Evolutionary conservation across 2,888 invertebrate genomes (phyloP).

Genomic region (Epistrophe eligans): DNA sequence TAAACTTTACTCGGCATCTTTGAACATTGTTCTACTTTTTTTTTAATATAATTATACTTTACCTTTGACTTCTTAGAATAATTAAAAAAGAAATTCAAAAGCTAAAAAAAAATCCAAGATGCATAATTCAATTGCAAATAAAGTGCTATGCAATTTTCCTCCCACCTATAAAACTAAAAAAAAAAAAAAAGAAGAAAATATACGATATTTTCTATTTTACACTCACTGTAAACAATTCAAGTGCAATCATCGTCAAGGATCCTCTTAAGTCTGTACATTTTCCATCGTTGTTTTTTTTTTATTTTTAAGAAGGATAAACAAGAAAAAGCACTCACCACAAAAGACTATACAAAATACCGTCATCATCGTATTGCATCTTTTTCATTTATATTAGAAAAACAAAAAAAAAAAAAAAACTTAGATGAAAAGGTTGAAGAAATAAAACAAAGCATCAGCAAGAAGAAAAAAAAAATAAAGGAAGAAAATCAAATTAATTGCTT

Average conservation of each 20-base stretch:
- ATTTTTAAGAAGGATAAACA: constrained; percentile 44
- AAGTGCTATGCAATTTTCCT: constrained; percentile 51
- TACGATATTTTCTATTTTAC: constrained; percentile 6
- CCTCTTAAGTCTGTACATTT: constrained; percentile 40
- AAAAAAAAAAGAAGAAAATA: not conserved
- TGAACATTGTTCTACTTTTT: not conserved
- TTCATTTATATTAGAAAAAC: constrained; percentile 42
- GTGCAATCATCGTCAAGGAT: constrained; percentile 46
- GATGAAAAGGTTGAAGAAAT: not conserved
- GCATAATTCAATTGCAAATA: constrained; percentile 65
- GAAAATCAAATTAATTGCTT: constrained; percentile 64
- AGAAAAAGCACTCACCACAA: constrained; percentile 52
- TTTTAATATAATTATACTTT: not conserved
- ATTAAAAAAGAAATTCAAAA: constrained; percentile 11
- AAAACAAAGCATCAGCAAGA: constrained; percentile 2
- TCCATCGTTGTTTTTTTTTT: constrained; percentile 23
- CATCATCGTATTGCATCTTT: constrained; percentile 40
- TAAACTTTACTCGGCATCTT: not conserved
- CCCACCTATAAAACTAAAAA: not conserved
- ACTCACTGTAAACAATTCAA: constrained; percentile 32
- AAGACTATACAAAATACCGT: constrained; percentile 41
- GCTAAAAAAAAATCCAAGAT: constrained; percentile 27
- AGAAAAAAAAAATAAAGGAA: constrained; percentile 1
- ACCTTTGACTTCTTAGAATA: constrained; percentile 1
- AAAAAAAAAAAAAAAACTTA: not conserved